Conservation (phyloP, 1,140 invertebrate genomes). For the Ylistrum balloti region DNA sequence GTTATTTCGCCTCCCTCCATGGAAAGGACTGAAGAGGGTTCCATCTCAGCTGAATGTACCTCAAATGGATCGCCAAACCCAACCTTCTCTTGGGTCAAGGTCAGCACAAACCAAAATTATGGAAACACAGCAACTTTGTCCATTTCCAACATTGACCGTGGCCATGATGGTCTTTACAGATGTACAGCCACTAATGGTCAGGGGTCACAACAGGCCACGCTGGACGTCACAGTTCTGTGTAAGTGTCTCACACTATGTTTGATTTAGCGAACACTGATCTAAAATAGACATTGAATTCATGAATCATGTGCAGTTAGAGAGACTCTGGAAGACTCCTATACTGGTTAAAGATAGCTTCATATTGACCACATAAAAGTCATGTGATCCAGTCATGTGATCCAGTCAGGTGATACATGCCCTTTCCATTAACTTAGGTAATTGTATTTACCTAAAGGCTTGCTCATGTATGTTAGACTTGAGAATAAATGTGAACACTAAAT, state of each 20-base stretch:
- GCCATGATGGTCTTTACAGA: slow-evolving; percentile 48
- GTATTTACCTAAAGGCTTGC: too few species aligned
- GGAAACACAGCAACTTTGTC: neutral
- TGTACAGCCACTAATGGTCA: slow-evolving; percentile 53
- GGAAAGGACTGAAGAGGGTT: slow-evolving; percentile 9
- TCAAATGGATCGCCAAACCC: slow-evolving; percentile 11
- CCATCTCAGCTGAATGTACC: slow-evolving; percentile 44
- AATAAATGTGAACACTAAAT: too few species aligned
- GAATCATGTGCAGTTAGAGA: too few species aligned
- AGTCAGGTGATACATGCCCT: too few species aligned
- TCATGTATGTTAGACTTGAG: too few species aligned
- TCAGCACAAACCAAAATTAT: neutral
- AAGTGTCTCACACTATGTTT: too few species aligned
- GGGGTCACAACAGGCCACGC: slow-evolving; percentile 3
- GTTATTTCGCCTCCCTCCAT: slow-evolving; percentile 41
- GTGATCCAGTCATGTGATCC: too few species aligned
- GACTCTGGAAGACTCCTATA: too few species aligned
- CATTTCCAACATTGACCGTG: slow-evolving; percentile 1
- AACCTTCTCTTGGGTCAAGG: slow-evolving; percentile 46
- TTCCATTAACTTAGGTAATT: too few species aligned
- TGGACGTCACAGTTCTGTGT: slow-evolving; percentile 52
- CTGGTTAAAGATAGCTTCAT: too few species aligned
- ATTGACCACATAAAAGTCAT: too few species aligned
- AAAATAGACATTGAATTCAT: too few species aligned
- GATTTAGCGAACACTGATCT: neutral